Evolutionary conservation across 2,888 invertebrate species (phyloP).

Genomic region (Dryadula phaetusa): DNA sequence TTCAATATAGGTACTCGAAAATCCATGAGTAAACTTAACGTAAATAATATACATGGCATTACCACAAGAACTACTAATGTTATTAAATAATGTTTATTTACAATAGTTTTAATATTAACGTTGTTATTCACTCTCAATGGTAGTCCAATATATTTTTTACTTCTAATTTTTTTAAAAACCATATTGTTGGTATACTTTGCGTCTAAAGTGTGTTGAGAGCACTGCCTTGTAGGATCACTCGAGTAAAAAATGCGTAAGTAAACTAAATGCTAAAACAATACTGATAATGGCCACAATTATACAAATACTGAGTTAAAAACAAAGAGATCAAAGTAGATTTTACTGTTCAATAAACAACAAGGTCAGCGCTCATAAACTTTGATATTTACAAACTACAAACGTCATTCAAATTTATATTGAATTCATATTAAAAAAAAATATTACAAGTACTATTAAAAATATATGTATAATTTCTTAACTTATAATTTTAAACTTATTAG

Average conservation of each 20-base stretch:
- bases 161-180: constrained; percentile 32
- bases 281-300: not conserved
- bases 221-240: not conserved
- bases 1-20: constrained; percentile 1
- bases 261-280: constrained; percentile 1
- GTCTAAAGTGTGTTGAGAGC: not conserved
- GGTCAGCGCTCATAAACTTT: constrained; percentile 19
- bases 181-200: constrained; percentile 10
- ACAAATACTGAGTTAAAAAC: not conserved
- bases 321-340: not conserved
- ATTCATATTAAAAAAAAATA: not conserved
- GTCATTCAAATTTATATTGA: not conserved
- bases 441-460: not conserved
- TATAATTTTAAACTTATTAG: not conserved
- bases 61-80: constrained; percentile 4
- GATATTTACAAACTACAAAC: constrained; percentile 8
- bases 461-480: not conserved
- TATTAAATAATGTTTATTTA: constrained; percentile 13
- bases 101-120: not conserved
- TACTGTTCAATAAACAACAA: constrained; percentile 12
- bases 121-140: not conserved
- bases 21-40: constrained; percentile 1
- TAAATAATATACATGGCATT: not conserved
- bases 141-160: constrained; percentile 18
- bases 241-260: not conserved